Conservation (phyloP, 2,797 vertebrate species). For the Spheniscus humboldti region DNA sequence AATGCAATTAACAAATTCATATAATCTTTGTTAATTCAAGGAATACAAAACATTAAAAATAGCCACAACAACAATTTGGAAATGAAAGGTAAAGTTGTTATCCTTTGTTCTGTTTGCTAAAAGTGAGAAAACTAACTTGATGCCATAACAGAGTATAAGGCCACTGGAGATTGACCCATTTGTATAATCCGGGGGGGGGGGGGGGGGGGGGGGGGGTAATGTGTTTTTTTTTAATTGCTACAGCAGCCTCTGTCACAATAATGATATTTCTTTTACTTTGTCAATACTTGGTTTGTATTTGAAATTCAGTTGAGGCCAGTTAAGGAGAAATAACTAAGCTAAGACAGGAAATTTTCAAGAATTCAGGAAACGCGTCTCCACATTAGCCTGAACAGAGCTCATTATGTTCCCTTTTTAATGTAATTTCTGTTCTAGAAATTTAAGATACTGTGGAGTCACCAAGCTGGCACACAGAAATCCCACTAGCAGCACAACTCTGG, state of each 20-base stretch:
- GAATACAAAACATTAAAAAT: not conserved
- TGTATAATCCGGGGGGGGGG: rapidly evolving
- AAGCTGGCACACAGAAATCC: not conserved
- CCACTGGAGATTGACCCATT: not conserved
- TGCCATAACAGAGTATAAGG: not conserved
- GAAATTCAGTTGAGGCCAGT: not conserved
- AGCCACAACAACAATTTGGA: not conserved
- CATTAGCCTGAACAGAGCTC: not conserved
- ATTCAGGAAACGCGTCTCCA: not conserved
- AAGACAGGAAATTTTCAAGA: not conserved
- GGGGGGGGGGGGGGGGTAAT: rapidly evolving
- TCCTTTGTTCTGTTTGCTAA: not conserved
- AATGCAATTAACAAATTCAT: not conserved
- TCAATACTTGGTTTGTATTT: not conserved
- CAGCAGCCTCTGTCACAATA: not conserved
- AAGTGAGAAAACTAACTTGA: not conserved
- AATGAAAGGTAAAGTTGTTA: not conserved
- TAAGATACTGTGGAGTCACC: not conserved
- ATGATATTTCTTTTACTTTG: not conserved
- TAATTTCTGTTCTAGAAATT: not conserved
- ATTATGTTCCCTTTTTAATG: not conserved
- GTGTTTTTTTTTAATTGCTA: not conserved
- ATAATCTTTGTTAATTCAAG: not conserved
- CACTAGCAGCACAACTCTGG: not conserved
- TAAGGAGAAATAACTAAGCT: not conserved